Evolutionary conservation across 2,888 invertebrate species (phyloP).

Genomic region (Drosophila prostipennis): DNA sequence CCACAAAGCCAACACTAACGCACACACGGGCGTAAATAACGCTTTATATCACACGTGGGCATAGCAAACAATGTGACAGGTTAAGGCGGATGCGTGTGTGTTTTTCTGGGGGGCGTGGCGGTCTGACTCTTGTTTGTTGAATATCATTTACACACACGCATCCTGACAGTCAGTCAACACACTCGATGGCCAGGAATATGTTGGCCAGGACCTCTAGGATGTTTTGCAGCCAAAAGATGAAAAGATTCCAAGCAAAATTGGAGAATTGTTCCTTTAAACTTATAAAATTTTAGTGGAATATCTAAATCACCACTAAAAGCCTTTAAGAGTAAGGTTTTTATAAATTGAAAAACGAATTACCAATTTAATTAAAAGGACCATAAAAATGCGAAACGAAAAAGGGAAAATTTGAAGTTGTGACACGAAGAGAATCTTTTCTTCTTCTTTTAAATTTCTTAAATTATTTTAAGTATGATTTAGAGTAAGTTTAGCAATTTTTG

Average conservation of each 20-base stretch:
- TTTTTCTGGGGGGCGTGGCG: conserved; percentile 12
- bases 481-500: no score
- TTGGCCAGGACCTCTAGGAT: not conserved
- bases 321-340: not conserved
- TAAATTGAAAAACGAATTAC: not conserved
- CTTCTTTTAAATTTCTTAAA: no score
- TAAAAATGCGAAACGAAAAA: not conserved
- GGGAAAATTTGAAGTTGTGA: not conserved
- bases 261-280: no score
- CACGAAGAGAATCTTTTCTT: no score
- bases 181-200: not conserved
- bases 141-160: conserved; percentile 48
- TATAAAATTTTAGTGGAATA: no score
- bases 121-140: conserved; percentile 33
- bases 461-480: no score
- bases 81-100: conserved; percentile 27
- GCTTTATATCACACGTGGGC: conserved; percentile 65
- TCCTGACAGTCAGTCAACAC: conserved; percentile 59
- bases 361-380: not conserved
- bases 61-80: conserved; percentile 34
- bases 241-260: no score
- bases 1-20: conserved; percentile 23
- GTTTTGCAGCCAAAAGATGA: not conserved
- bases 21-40: conserved; percentile 66
- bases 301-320: not conserved